These are phyloP conservation scores for Sitodiplosis mosellana DNA, from an alignment of 1,140 invertebrate species.

Conservation along the genomic window DNA sequence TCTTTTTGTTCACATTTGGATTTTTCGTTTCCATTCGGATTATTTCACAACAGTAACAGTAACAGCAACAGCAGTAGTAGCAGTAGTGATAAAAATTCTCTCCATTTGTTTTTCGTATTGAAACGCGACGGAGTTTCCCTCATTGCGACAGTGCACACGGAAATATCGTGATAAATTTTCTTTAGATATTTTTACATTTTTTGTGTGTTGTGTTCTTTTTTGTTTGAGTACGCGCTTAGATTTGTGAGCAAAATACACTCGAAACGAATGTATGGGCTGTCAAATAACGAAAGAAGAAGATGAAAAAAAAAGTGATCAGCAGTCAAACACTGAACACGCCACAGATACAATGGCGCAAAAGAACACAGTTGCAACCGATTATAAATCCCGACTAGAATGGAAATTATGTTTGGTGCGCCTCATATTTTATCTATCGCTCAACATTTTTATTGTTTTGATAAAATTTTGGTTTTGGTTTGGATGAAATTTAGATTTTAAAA, in stretches of 20 bases:
- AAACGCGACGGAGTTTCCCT: no score
- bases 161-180: no score
- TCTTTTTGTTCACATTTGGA: no score
- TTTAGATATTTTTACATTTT: no score
- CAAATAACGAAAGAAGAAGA: conserved; percentile 4
- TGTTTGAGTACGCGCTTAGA: no score
- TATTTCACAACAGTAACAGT: no score
- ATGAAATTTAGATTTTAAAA: background rate
- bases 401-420: conserved; percentile 31
- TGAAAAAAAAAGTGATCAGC: background rate
- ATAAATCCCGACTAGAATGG: conserved; percentile 30
- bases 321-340: background rate
- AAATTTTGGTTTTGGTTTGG: background rate
- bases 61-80: no score
- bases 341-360: background rate
- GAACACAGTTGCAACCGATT: conserved; percentile 20
- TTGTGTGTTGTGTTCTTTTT: no score
- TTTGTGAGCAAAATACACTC: background rate
- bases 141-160: no score
- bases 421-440: background rate
- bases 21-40: no score
- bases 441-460: background rate
- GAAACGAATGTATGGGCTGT: conserved; percentile 5
- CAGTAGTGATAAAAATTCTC: no score
- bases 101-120: no score